Conservation (phyloP, 2,888 invertebrate species). For the Muschampia plurimacula region DNA sequence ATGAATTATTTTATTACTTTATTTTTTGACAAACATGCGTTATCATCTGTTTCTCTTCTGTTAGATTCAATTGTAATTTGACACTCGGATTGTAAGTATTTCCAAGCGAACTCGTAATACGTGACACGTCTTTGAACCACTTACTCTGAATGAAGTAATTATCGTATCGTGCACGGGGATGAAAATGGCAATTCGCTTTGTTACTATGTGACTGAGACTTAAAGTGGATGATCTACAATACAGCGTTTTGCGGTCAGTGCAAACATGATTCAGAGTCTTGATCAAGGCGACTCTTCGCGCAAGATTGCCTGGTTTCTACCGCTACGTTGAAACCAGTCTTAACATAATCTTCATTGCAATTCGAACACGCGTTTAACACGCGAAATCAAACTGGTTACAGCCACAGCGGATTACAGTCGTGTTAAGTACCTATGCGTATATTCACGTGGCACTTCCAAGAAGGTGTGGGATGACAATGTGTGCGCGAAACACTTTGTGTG, state of each 20-base stretch:
- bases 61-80: too few relatives aligned
- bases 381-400: constrained; percentile 45
- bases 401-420: constrained; percentile 23
- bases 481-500: constrained; percentile 19
- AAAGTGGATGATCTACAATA: constrained; percentile 31
- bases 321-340: constrained; percentile 11
- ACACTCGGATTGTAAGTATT: too few relatives aligned
- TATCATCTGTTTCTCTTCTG: too few relatives aligned
- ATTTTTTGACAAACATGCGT: too few relatives aligned
- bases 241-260: constrained; percentile 40
- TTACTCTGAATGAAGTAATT: constrained; percentile 2
- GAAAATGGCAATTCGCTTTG: constrained; percentile 11
- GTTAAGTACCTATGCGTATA: constrained; percentile 5
- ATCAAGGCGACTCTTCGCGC: constrained; percentile 25
- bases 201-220: constrained; percentile 18
- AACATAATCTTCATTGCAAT: constrained; percentile 41
- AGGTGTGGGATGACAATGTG: constrained; percentile 31
- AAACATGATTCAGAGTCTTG: constrained; percentile 39
- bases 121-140: not conserved
- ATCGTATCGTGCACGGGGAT: not conserved
- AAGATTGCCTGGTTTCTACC: constrained; percentile 33
- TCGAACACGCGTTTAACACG: constrained; percentile 33
- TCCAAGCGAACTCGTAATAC: not conserved
- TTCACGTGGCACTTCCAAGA: constrained; percentile 41
- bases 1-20: too few relatives aligned